Evolutionary conservation across 2,888 invertebrate species (phyloP), one percentile per base, ranked within the genome.

Genomic region (Drosophila paranaensis): DNA sequence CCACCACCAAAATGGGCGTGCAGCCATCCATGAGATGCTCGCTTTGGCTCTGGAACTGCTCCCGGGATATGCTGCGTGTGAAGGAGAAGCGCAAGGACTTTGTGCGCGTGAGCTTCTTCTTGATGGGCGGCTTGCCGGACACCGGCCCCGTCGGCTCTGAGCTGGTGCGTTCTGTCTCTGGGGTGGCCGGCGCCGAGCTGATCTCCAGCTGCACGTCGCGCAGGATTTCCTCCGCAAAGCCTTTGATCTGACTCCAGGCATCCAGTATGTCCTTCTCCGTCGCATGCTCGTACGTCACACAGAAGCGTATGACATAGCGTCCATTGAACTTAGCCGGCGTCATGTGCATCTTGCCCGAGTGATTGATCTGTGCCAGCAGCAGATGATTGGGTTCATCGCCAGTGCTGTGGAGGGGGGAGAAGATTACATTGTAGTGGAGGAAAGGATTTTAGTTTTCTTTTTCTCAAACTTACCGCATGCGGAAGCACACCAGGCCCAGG

Each of bases 331-430:
- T 94, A 0, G 97, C 95, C 0, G 97, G 97, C 50, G 97, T 97
- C 97, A 98, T 97, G 92, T 97, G 97, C 60, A 97, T 94, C 87
- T 95, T 95, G 0, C 97, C 97, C 0, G 96, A 96, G 20, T 96
- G 96, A 91, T 98, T 98, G 77, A 98, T 95, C 60, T 95, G 94
- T 0, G 96, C 96, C 62, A 97, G 91, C 8, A 98, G 93, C 67
- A 95, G 95, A 90, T 96, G 95, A 86, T 97, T 97, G 10, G 95
- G 92, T 60, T 94, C 94, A 90, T 97, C 97, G 30, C 94, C 94
- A 65, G 95, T 95, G 91, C 94, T 94, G 56, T 8, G 37, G 50
- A n/a, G 13, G 14, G 13, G 8, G 2, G 11, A 30, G 0, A 50
- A 6, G 11, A 1, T 16, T 27, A 27, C 11, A n/a, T 60, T 27